These are phyloP conservation scores for Nansenia antarctica DNA, from an alignment of 2,113 vertebrate species.

Conservation along the genomic window DNA sequence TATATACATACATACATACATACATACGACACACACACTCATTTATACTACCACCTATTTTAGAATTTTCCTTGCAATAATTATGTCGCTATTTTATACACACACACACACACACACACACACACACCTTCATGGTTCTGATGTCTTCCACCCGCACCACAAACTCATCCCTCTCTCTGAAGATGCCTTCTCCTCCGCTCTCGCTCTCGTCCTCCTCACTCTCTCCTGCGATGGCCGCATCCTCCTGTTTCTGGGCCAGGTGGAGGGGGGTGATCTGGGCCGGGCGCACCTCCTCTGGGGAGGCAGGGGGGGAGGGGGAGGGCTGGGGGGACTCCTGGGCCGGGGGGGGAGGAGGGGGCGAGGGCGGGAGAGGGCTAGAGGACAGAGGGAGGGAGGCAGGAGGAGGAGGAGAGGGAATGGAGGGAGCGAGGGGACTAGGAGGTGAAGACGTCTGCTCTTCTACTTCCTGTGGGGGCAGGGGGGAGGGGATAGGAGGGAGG, in stretches of 20 bases:
- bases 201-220: constrained; percentile 89
- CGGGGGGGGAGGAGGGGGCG: constrained; percentile 16
- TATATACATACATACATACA: neutral
- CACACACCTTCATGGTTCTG: constrained; percentile 82
- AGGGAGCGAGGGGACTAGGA: constrained; percentile 32
- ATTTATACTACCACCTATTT: too few species aligned
- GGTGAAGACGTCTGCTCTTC: constrained; percentile 47
- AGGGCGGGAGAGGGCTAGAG: constrained; percentile 24
- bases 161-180: constrained; percentile 90
- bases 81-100: neutral
- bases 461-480: constrained; percentile 69
- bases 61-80: too few species aligned
- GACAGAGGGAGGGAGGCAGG: constrained; percentile 36
- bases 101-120: neutral
- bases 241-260: constrained; percentile 89
- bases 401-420: constrained; percentile 36
- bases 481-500: constrained; percentile 48
- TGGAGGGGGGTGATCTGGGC: constrained; percentile 81
- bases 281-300: constrained; percentile 71
- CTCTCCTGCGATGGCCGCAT: constrained; percentile 87
- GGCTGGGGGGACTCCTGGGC: constrained; percentile 54
- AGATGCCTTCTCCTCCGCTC: constrained; percentile 90
- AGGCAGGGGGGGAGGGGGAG: constrained; percentile 60
- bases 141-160: constrained; percentile 91
- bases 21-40: neutral